Conservation (phyloP, 2,113 vertebrate species). For the Deroptyus accipitrinus region DNA sequence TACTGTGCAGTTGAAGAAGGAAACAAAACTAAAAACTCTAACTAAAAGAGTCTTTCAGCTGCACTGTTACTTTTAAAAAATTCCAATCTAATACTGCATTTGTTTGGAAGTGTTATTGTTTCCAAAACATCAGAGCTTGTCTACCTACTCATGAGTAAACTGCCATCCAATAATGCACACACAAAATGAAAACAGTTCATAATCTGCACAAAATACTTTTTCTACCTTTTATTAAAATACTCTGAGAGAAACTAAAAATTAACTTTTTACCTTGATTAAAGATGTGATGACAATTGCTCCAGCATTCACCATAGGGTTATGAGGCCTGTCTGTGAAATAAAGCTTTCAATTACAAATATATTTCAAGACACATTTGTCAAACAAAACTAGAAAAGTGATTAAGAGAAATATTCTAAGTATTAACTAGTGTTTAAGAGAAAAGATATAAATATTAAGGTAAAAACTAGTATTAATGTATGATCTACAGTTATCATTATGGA, state of each 20-base stretch:
- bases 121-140: background rate
- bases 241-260: conserved; percentile 56
- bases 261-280: conserved; percentile 93
- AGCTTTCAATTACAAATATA: background rate
- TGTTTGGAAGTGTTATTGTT: background rate
- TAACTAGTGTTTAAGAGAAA: background rate
- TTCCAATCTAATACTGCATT: background rate
- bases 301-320: conserved; percentile 99
- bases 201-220: background rate
- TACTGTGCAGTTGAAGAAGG: background rate
- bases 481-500: background rate
- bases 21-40: background rate
- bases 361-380: background rate
- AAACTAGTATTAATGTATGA: background rate
- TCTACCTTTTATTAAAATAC: background rate
- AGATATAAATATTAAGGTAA: background rate
- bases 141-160: background rate
- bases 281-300: conserved; percentile 97
- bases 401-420: background rate
- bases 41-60: background rate
- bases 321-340: conserved; percentile 89
- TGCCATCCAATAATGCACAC: background rate
- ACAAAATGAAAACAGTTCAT: background rate
- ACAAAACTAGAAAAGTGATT: background rate
- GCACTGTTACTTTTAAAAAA: background rate